Base-by-base conservation (phyloP, 2,113 vertebrate species). In the Sakesphorus luctuosus region DNA sequence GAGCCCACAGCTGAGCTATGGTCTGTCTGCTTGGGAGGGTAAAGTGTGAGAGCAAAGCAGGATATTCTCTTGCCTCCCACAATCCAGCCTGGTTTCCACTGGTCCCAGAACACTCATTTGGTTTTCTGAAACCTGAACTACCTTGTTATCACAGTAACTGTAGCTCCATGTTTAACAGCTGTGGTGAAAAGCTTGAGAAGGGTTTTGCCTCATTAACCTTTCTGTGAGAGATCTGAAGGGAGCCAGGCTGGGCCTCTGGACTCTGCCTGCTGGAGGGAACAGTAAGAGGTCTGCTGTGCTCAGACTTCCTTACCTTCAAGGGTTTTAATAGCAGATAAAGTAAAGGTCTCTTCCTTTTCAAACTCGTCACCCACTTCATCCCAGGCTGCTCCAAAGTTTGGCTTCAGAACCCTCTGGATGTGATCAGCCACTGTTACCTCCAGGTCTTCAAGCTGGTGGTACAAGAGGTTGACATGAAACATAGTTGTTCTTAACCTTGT, bases 331-430 rank as follows among this genome's bases (percentile, higher is more conserved):
- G 98, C 97, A 44, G 98, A 98, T 61, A 98, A 96, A 26, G 98
- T 98, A 89, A 98, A 98, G 13, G 98, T 98, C 68, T 98, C 98
- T 84, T 98, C 98, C 78, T 98, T 98, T 94, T 98, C 98, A 90
- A 98, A 98, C 47, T 98, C 98, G 1, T 98, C 98, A 77, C 98
- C 98, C 25, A 98, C 98, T 92, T 98, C 98, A 67, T 98, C 98
- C 98, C 98, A 98, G 52, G 98, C 98, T 58, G 98, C 98, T 90
- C 98, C 97, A 5, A 98, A 98, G 96, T 98, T 98, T 63, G 98
- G 92, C 81, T 98, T 98, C 96, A 98, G 96, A 93, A 98, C 98
- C 72, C 98, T 98, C 53, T 98, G 98, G 86, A 98, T 98, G 93
- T 98, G 98, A 90, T 98, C 98, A 29, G 97, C 98, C 55, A 98